phyloP scores from a whole-genome alignment of 2,113 vertebrate genomes.

The Rhegmatorhina hoffmannsi region DNA sequence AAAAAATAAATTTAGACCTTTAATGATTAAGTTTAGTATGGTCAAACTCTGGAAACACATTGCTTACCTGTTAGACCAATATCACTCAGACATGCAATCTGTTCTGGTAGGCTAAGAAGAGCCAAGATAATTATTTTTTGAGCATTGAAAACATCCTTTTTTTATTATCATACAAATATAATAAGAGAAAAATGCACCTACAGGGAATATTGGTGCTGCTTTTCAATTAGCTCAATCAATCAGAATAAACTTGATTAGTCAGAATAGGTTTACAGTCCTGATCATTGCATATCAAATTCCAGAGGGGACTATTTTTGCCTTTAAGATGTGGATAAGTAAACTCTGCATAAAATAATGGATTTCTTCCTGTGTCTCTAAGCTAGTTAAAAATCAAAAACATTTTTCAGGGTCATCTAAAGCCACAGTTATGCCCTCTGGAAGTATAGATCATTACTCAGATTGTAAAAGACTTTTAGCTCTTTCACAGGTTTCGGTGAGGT shows the following conservation, averaged over 20 bases:
- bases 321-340: slow-evolving; percentile 19
- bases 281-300: slow-evolving; percentile 3
- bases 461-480: background rate
- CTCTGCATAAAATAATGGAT: slow-evolving; percentile 1
- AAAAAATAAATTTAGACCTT: background rate
- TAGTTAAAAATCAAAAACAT: slow-evolving; percentile 1
- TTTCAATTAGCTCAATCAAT: slow-evolving; percentile 69
- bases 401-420: background rate
- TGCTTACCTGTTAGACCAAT: slow-evolving; percentile 47
- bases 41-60: background rate
- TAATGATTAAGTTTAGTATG: background rate
- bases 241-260: slow-evolving; percentile 58
- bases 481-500: fast-evolving
- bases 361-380: background rate
- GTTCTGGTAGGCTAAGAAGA: slow-evolving; percentile 33
- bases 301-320: slow-evolving; percentile 7
- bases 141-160: slow-evolving; percentile 33
- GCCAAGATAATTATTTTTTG: slow-evolving; percentile 37
- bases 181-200: slow-evolving; percentile 54
- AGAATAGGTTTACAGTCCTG: slow-evolving; percentile 30
- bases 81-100: slow-evolving; percentile 2
- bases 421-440: background rate
- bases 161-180: slow-evolving; percentile 60
- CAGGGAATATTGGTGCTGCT: slow-evolving; percentile 35
- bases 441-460: background rate